Evolutionary conservation across 2,888 invertebrate genomes (phyloP), one percentile per base, ranked within the genome.

Genomic region (Watsonalla binaria): DNA sequence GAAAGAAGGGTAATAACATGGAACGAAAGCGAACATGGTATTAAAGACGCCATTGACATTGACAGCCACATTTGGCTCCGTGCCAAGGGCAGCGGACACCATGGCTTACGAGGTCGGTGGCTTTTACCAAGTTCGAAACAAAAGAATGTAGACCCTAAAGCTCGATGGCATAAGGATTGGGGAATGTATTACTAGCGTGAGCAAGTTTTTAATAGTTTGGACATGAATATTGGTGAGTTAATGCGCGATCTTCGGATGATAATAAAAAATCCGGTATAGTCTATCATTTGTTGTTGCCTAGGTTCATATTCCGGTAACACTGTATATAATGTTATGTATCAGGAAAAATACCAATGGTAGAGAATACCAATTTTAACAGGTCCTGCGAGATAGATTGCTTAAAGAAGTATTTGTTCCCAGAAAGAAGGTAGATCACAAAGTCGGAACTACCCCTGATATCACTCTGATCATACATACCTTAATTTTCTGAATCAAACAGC

Each of bases 21-120:
- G n/a, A 59, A 56, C 56, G 68, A 72, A 74, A 75, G 72, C 65
- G 66, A 71, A 68, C 71, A 69, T 68, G 78, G 62, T 74, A 74
- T 74, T 77, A 67, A 72, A 74, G 73, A 70, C 80, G 82, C 78
- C 82, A 82, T 79, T 86, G 86, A 84, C 86, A 84, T 84, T 86
- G 84, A 70, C 64, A 72, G 70, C 70, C 68, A 70, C 73, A 69
- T 67, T 69, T 84, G 84, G 84, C 80, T 54, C 39, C 52, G 58
- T 53, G 77, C 76, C 74, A 78, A 71, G 74, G 74, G 68, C 70
- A 62, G 63, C 61, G 55, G 62, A 62, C 72, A 69, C 76, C 80
- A 78, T 78, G 65, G 72, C 56, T 46, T 56, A 60, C 68, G 70
- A 80, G 76, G 80, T 79, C 80, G 62, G 65, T 68, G 76, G 66